A percentile compares a stretch with the other conserved stretches of the same genome.
Conservation (phyloP, 1,140 invertebrate species). For the Diorhabda carinulata region DNA sequence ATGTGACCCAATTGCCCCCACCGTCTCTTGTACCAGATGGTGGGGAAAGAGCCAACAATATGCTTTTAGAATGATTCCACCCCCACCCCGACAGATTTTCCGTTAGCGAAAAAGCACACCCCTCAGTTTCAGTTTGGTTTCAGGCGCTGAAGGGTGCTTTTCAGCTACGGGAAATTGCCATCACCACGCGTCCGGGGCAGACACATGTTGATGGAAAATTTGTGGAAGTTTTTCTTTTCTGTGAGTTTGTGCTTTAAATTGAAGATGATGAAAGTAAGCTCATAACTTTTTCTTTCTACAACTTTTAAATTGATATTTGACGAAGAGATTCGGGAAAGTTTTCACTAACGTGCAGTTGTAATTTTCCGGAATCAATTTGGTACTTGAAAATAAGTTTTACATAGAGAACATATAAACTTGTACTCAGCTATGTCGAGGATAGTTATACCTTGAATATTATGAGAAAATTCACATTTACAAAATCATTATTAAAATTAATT, state of each 20-base stretch:
- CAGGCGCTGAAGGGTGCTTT: conserved; percentile 5
- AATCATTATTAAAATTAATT: too few relatives aligned
- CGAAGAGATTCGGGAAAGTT: background rate
- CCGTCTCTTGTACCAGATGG: conserved; percentile 11
- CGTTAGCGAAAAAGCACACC: conserved; percentile 15
- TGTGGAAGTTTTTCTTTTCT: background rate
- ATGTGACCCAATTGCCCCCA: conserved; percentile 19
- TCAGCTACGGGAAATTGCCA: background rate
- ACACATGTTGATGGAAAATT: background rate
- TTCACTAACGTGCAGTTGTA: background rate
- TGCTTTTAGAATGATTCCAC: conserved; percentile 13
- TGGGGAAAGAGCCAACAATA: conserved; percentile 22
- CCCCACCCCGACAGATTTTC: conserved; percentile 13
- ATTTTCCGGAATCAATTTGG: background rate
- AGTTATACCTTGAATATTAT: too few relatives aligned
- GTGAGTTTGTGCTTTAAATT: conserved; percentile 2
- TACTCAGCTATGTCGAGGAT: too few relatives aligned
- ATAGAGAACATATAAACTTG: too few relatives aligned
- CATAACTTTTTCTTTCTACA: background rate
- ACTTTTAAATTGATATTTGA: background rate
- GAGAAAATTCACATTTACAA: too few relatives aligned
- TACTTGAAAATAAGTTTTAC: too few relatives aligned
- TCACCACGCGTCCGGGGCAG: background rate
- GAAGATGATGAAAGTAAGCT: conserved; percentile 2
- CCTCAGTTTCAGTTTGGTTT: conserved; percentile 14